Evolutionary conservation across 2,797 vertebrate genomes (phyloP).

Genomic region (Yasuhikotakia modesta): DNA sequence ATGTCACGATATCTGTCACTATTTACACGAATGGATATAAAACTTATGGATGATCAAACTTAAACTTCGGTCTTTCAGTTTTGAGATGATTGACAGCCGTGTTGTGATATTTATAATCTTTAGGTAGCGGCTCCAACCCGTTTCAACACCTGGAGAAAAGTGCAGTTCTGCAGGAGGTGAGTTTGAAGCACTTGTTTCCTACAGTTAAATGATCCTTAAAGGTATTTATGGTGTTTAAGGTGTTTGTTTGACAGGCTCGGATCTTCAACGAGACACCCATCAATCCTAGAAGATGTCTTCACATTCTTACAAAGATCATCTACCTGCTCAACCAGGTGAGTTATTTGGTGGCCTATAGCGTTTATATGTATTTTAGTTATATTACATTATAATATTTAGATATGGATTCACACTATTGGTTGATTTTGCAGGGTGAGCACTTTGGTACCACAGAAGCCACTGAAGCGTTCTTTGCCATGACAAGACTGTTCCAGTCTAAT

Average conservation of each 20-base stretch:
- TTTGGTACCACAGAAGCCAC: constrained; percentile 97
- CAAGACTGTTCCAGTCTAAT: constrained; percentile 95
- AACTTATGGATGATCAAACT: too few relatives aligned
- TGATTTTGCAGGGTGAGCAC: constrained; percentile 87
- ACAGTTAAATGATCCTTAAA: background rate
- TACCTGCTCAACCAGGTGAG: constrained; percentile 95
- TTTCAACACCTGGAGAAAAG: constrained; percentile 99
- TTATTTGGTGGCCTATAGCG: background rate
- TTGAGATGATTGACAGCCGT: background rate
- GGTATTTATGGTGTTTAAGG: background rate
- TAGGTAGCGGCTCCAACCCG: constrained; percentile 95
- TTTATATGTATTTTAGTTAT: background rate
- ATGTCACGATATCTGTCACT: too few relatives aligned
- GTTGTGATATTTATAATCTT: constrained; percentile 25
- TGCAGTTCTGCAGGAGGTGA: constrained; percentile 94
- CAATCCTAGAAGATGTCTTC: constrained; percentile 95
- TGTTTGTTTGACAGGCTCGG: constrained; percentile 80
- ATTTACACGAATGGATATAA: too few relatives aligned
- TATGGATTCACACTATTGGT: background rate
- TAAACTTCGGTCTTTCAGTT: too few relatives aligned
- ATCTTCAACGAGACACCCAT: constrained; percentile 98
- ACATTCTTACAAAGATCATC: constrained; percentile 98
- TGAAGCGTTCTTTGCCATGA: constrained; percentile 98
- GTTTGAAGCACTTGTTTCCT: background rate
- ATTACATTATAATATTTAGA: too few relatives aligned